A percentile compares a stretch with the other conserved stretches of the same genome.
Conservation (phyloP, 1,140 invertebrate genomes). For the Anoplophora glabripennis region DNA sequence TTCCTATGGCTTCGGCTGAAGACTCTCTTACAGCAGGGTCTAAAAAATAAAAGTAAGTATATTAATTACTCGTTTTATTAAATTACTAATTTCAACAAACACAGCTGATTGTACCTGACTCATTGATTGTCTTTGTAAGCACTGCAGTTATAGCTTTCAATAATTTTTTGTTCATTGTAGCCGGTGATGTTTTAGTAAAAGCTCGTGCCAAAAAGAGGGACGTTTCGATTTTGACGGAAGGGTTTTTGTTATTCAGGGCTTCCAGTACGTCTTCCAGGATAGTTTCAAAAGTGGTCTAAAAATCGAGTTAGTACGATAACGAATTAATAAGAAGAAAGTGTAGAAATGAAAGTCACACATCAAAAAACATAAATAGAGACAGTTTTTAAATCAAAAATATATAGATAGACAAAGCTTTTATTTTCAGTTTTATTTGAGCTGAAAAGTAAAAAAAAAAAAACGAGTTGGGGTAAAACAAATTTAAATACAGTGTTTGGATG, state of each 20-base stretch:
- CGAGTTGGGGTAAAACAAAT: too few species aligned
- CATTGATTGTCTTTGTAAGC: conserved; percentile 83
- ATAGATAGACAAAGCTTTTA: too few species aligned
- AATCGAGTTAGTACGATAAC: conserved; percentile 6
- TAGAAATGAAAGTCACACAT: too few species aligned
- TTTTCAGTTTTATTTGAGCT: too few species aligned
- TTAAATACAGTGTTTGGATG: too few species aligned
- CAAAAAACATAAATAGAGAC: too few species aligned
- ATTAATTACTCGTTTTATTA: conserved; percentile 9
- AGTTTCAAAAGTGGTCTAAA: conserved; percentile 78
- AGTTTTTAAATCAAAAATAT: too few species aligned
- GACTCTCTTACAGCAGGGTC: conserved; percentile 83
- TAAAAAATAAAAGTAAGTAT: conserved; percentile 46
- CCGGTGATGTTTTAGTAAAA: conserved; percentile 75
- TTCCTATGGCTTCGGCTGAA: conserved; percentile 88
- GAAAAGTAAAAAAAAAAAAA: too few species aligned
- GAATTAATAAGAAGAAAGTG: background rate
- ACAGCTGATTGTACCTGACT: conserved; percentile 60
- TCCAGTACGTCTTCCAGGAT: conserved; percentile 83
- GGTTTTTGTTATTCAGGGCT: conserved; percentile 93
- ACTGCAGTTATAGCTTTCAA: conserved; percentile 80
- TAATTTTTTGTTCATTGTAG: conserved; percentile 86
- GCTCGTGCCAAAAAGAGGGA: conserved; percentile 82
- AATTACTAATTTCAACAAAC: background rate
- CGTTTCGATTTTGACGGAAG: conserved; percentile 89